Conservation (phyloP, 2,888 invertebrate genomes). For the Ormyrus thymus region DNA sequence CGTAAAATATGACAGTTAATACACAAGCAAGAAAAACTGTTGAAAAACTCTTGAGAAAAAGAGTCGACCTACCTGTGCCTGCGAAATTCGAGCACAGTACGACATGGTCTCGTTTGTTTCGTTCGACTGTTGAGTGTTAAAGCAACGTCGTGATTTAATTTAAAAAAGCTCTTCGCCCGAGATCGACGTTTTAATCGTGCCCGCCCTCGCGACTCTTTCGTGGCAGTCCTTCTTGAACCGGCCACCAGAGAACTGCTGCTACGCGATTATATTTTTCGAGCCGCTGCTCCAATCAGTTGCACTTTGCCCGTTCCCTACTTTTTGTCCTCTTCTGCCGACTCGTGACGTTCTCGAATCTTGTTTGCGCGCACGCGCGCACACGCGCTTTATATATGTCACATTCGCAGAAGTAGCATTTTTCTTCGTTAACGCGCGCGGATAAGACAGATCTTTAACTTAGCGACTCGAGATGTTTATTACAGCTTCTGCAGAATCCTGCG, state of each 20-base stretch:
- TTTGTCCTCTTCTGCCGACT: conserved; percentile 28
- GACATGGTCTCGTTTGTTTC: conserved; percentile 78
- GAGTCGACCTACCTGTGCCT: conserved; percentile 81
- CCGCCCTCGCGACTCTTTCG: conserved; percentile 2
- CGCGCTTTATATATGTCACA: neutral
- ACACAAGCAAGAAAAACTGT: too few relatives aligned
- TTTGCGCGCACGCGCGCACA: conserved; percentile 16
- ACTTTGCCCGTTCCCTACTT: conserved; percentile 36
- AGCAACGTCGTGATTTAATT: conserved; percentile 28
- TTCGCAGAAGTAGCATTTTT: too few relatives aligned
- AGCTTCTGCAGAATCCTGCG: too few relatives aligned
- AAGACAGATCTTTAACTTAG: conserved; percentile 14
- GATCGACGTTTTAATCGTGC: neutral
- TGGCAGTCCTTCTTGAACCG: conserved; percentile 75
- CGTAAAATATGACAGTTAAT: too few relatives aligned
- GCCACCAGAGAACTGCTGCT: conserved; percentile 72
- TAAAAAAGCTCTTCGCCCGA: neutral
- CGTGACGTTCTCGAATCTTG: conserved; percentile 40
- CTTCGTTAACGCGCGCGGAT: neutral
- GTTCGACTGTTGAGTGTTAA: conserved; percentile 4
- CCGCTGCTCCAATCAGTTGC: conserved; percentile 17
- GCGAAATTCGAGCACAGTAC: conserved; percentile 86
- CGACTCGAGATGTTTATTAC: too few relatives aligned
- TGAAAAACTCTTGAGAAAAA: neutral
- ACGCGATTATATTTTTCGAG: conserved; percentile 5